These are phyloP conservation scores for Lasioglossum albipes DNA, from an alignment of 1,140 invertebrate genomes.

Conservation along the genomic window DNA sequence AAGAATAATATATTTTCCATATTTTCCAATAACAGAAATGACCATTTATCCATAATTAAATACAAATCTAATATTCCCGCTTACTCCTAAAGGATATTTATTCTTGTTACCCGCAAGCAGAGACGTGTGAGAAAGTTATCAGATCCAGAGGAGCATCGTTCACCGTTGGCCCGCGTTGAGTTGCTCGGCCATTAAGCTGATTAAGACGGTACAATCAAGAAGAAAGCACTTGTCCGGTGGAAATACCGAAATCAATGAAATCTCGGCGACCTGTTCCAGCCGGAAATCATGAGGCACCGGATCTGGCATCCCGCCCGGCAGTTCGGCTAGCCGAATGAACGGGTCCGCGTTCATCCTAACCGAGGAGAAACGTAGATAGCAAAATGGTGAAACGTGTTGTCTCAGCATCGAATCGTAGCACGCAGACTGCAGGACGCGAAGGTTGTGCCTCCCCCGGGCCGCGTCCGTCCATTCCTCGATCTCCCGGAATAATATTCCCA, in stretches of 20 bases:
- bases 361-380: neutral
- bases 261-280: neutral
- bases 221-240: conserved; percentile 20
- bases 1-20: too few species aligned
- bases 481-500: conserved; percentile 66
- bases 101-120: neutral
- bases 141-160: conserved; percentile 21
- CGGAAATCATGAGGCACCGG: conserved; percentile 1
- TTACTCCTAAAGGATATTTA: too few species aligned
- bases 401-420: conserved; percentile 54
- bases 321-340: neutral
- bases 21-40: too few species aligned
- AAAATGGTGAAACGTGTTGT: conserved; percentile 40
- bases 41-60: too few species aligned
- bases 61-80: too few species aligned
- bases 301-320: conserved; percentile 35
- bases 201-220: conserved; percentile 20
- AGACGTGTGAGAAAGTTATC: neutral
- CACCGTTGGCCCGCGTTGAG: conserved; percentile 2
- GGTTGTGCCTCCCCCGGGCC: conserved; percentile 31
- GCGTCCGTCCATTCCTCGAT: conserved; percentile 43
- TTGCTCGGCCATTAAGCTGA: conserved; percentile 28
- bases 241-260: conserved; percentile 30
- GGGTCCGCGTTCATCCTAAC: neutral
- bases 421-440: conserved; percentile 33